Conservation (phyloP, 2,888 invertebrate genomes). For the Mythimna pallens region DNA sequence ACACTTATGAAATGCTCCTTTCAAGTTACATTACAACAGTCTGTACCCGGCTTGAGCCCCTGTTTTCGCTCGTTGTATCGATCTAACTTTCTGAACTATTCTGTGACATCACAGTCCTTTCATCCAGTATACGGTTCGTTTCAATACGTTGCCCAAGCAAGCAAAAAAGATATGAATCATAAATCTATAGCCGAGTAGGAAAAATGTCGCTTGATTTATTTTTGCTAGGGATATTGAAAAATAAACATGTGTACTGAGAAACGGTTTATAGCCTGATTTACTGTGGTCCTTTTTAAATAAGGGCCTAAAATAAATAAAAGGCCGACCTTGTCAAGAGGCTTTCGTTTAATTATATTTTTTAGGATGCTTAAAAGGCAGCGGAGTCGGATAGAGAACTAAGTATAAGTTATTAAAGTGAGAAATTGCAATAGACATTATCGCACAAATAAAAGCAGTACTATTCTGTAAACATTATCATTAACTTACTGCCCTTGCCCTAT, state of each 20-base stretch:
- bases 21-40: no score
- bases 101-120: neutral
- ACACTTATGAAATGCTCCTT: no score
- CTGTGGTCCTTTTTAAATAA: neutral
- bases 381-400: no score
- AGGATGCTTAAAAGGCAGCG: no score
- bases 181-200: constrained; percentile 34
- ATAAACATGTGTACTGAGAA: constrained; percentile 28
- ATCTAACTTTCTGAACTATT: neutral
- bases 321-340: neutral
- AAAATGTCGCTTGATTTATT: constrained; percentile 44
- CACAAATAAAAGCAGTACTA: no score
- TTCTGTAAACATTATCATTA: no score
- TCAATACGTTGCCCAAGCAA: constrained; percentile 38
- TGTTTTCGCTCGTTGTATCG: neutral
- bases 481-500: no score
- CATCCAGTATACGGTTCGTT: constrained; percentile 18
- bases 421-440: no score
- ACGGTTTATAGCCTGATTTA: neutral
- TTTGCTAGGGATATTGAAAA: constrained; percentile 35
- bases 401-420: no score
- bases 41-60: neutral
- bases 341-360: neutral
- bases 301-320: neutral
- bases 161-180: constrained; percentile 45